Base-by-base conservation (phyloP, 2,797 vertebrate genomes). In the Bothrops alternatus region DNA sequence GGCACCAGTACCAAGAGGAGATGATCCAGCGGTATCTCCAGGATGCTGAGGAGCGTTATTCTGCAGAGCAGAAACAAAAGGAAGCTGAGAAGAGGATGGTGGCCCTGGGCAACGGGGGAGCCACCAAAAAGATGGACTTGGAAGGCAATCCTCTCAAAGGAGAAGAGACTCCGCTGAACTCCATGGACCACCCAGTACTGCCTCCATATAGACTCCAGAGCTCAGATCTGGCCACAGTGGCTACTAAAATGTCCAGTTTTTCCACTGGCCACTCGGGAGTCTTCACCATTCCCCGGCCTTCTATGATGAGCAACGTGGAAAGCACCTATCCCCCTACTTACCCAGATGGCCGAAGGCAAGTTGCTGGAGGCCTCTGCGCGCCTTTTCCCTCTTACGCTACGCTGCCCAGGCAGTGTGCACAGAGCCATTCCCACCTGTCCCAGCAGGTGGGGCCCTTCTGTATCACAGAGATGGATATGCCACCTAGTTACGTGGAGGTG, bases 1-100 rank as follows among this genome's bases (percentile, higher is more conserved):
- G 98, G 4, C 99, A 99, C 97, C 99, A 98, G 13, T 99, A 98
- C 96, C 99, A 99, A 97, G 99, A 99, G 96, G 99, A 99, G 97
- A 99, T 99, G 99, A 99, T 99, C 97, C 98, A 99, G 94, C 97
- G 98, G 87, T 99, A 99, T 97, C 98, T 99, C 0, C 90, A 97
- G 0, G 99, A 99, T 0, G 99, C 99, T 0, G 98, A 99, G 97
- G 98, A 99, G 1, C 98, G 99, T 14, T 99, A 99, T 90, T 90
- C 97, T 63, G 97, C 96, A 0, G 99, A 99, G 97, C 98, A 99
- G 96, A 98, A 99, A 90, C 98, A 99, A 95, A 98, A 98, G 20
- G 99, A 99, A 2, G 97, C 96, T 0, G 99, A 99, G 90, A 98
- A 98, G 96, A 99, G 98, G 95, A 94, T 28, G 47, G 87, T 94